phyloP scores from a whole-genome alignment of 2,888 invertebrate genomes.

The Cephus runcator region DNA sequence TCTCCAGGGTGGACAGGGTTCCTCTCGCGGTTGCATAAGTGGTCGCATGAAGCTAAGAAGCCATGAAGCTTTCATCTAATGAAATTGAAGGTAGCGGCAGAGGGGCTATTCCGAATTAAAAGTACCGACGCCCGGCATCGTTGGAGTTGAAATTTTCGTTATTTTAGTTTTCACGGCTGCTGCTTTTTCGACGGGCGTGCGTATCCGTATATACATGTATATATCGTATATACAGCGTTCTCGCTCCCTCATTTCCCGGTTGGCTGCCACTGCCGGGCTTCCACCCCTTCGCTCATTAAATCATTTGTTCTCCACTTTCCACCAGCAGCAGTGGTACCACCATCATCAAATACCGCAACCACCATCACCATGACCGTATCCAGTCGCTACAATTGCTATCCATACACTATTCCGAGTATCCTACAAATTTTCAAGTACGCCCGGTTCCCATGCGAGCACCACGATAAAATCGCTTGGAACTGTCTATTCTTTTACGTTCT shows the following conservation, averaged over 20 bases:
- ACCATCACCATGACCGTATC: constrained; percentile 5
- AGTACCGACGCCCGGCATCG: not conserved
- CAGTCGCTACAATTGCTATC: not conserved
- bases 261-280: constrained; percentile 51
- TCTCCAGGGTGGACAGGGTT: not conserved
- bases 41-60: not conserved
- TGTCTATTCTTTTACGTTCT: not conserved
- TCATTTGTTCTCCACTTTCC: constrained; percentile 49
- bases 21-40: not conserved
- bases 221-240: not conserved
- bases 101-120: not conserved
- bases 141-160: not conserved
- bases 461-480: not conserved
- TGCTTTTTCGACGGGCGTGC: not conserved
- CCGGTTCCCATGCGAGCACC: not conserved
- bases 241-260: constrained; percentile 21
- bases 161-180: not conserved
- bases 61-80: not conserved
- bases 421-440: not conserved
- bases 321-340: constrained; percentile 18
- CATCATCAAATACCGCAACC: constrained; percentile 26
- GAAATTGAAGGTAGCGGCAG: not conserved
- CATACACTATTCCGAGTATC: not conserved
- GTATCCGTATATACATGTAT: not conserved
- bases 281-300: constrained; percentile 54